Evolutionary conservation across 1,140 invertebrate species (phyloP).

Genomic region (Heterodera carotae): DNA sequence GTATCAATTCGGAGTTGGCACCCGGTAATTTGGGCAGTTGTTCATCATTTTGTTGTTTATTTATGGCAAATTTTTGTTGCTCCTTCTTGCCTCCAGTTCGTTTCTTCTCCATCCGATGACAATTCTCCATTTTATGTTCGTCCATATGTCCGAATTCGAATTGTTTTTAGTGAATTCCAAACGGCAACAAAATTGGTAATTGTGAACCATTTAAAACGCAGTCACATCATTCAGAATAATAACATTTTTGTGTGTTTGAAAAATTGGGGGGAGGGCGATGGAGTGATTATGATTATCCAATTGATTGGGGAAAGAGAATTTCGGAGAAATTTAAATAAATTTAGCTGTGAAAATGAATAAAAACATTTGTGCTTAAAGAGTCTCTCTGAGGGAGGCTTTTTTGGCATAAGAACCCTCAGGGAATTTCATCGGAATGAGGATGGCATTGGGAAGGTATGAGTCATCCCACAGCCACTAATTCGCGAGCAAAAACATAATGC

Average conservation of each 20-base stretch:
- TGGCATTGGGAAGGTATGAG: too few relatives aligned
- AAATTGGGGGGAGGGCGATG: background rate
- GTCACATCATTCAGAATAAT: background rate
- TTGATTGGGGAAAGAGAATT: background rate
- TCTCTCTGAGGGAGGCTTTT: background rate
- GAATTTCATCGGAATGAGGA: background rate
- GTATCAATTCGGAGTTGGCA: constrained; percentile 4
- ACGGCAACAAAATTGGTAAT: background rate
- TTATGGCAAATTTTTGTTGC: too few relatives aligned
- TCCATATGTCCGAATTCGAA: background rate
- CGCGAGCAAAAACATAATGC: too few relatives aligned
- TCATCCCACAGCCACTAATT: too few relatives aligned
- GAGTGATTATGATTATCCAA: background rate
- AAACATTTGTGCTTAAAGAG: background rate
- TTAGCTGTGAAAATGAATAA: background rate
- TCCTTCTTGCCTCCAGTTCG: background rate
- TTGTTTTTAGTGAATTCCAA: background rate
- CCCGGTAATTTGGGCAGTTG: background rate
- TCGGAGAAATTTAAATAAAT: background rate
- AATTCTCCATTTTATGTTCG: background rate
- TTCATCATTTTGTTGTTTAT: background rate
- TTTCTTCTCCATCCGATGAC: background rate
- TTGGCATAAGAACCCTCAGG: background rate
- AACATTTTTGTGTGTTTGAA: background rate
- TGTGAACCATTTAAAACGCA: background rate